Evolutionary conservation across 2,888 invertebrate genomes (phyloP).

Genomic region (Metopia argyrocephala): DNA sequence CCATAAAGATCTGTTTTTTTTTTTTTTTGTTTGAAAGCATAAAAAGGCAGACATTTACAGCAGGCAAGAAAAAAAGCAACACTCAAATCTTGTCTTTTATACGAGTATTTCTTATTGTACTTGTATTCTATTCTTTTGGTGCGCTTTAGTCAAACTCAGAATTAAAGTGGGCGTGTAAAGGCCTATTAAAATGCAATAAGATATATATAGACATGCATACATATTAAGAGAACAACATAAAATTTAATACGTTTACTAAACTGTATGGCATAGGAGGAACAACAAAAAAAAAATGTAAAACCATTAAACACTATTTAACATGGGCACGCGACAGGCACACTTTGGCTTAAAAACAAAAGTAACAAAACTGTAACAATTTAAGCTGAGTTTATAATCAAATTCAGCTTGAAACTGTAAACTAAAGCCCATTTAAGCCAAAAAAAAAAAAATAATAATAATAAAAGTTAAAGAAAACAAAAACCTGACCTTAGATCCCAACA

Average conservation of each 20-base stretch:
- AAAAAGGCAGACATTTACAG: too few relatives aligned
- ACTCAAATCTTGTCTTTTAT: conserved; percentile 34
- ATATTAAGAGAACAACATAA: conserved; percentile 48
- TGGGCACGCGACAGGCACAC: conserved; percentile 64
- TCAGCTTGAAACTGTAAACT: too few relatives aligned
- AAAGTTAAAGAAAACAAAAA: conserved; percentile 9
- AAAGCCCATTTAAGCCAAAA: conserved; percentile 46
- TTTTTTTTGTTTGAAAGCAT: conserved; percentile 10
- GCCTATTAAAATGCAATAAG: conserved; percentile 61
- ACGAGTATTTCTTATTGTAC: conserved; percentile 8
- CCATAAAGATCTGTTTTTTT: conserved; percentile 8
- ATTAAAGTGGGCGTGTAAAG: conserved; percentile 62
- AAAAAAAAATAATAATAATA: background rate
- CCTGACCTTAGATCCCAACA: conserved; percentile 29
- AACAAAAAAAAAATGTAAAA: conserved; percentile 36
- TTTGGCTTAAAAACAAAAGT: conserved; percentile 34
- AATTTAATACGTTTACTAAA: conserved; percentile 46
- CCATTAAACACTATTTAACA: conserved; percentile 33
- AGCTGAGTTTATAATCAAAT: too few relatives aligned
- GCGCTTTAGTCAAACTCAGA: background rate
- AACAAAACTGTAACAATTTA: background rate
- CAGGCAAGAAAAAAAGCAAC: conserved; percentile 17
- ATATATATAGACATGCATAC: conserved; percentile 33
- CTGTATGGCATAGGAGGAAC: too few relatives aligned
- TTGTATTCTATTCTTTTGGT: background rate